Evolutionary conservation across 2,888 invertebrate genomes (phyloP).

Genomic region (Aleiodes testaceus): DNA sequence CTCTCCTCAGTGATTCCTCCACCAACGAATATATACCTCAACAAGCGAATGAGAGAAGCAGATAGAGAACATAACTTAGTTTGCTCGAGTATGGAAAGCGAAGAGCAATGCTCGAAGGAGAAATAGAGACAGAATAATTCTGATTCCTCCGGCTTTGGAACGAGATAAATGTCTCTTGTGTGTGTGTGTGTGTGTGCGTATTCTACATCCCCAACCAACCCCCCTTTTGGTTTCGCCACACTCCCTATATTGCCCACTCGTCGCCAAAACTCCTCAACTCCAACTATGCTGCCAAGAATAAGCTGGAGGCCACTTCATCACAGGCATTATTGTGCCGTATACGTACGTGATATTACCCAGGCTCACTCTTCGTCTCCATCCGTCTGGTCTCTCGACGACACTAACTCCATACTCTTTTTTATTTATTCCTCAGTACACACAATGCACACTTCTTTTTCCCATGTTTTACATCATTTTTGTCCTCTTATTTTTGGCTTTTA

Average conservation of each 20-base stretch:
- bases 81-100: not conserved
- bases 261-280: constrained; percentile 40
- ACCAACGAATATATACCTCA: constrained; percentile 59
- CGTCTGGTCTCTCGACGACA: constrained; percentile 23
- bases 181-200: constrained; percentile 12
- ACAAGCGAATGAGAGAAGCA: constrained; percentile 23
- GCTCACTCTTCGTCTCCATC: constrained; percentile 30
- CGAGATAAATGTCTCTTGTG: constrained; percentile 22
- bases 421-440: not conserved
- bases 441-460: constrained; percentile 8
- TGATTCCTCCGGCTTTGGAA: not conserved
- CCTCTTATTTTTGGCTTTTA: not conserved
- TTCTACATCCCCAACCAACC: constrained; percentile 37
- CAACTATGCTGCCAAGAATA: constrained; percentile 68
- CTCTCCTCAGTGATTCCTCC: constrained; percentile 50
- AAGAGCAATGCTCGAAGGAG: too few species aligned
- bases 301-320: constrained; percentile 67
- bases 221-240: constrained; percentile 12
- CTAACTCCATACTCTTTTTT: constrained; percentile 17
- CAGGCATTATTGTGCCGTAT: constrained; percentile 63
- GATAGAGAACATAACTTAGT: not conserved
- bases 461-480: constrained; percentile 5
- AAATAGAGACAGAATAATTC: too few species aligned
- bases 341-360: constrained; percentile 25
- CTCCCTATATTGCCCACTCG: constrained; percentile 35